Percentiles rank a stretch among this genome's conserved stretches.
Evolutionary conservation across 1,140 invertebrate genomes (phyloP).

Genomic region (Stegodyphus dumicola): DNA sequence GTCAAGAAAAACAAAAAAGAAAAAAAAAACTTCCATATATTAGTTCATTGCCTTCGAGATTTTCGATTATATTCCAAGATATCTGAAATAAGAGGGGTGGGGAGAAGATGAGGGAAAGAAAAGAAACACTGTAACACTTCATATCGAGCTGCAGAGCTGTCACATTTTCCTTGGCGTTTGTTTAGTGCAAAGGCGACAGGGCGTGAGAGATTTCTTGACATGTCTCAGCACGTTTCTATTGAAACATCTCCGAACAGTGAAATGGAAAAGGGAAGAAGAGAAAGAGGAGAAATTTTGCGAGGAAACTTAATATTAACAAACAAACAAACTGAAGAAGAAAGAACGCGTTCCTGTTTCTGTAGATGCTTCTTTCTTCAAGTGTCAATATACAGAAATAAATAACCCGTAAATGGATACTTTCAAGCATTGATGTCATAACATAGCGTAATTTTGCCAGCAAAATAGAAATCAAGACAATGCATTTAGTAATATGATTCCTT

Average conservation of each 20-base stretch:
- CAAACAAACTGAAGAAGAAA: neutral
- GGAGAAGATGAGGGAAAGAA: neutral
- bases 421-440: too few relatives aligned
- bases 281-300: conserved; percentile 2
- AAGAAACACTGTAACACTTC: conserved; percentile 7
- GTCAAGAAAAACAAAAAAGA: neutral
- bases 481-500: too few relatives aligned
- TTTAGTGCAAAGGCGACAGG: conserved; percentile 42
- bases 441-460: too few relatives aligned
- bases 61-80: neutral
- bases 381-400: too few relatives aligned
- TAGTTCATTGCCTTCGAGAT: neutral
- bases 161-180: conserved; percentile 37
- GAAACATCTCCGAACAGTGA: conserved; percentile 27
- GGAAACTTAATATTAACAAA: conserved; percentile 38
- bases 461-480: too few relatives aligned
- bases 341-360: too few relatives aligned
- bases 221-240: conserved; percentile 43
- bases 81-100: neutral
- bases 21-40: neutral
- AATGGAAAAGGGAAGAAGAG: conserved; percentile 4
- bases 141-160: conserved; percentile 36
- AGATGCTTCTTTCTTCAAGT: too few relatives aligned
- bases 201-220: conserved; percentile 47
- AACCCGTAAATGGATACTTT: too few relatives aligned